Base-by-base conservation (phyloP, 2,797 vertebrate genomes). In the Varecia variegata region DNA sequence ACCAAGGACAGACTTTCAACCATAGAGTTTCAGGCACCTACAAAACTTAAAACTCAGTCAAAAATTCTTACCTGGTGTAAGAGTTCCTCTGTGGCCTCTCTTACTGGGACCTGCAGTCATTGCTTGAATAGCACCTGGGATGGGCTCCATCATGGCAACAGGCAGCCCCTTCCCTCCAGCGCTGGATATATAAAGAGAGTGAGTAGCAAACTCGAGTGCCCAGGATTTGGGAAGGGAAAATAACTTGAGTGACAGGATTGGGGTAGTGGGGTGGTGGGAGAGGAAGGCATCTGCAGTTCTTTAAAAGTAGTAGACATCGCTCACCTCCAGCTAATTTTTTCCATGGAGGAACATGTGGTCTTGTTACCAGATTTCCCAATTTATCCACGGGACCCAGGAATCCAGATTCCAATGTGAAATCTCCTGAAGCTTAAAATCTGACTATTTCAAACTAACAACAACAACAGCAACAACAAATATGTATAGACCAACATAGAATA, bases 381-480 rank as follows among this genome's bases (percentile, higher is more conserved):
- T 93, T 84, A 67, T 32, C 6, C 45, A n/a, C 5, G 17, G 27
- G 11, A 14, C 58, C 9, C n/a, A 45, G 32, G 60, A 71, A 76
- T 80, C 27, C 83, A 60, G 25, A n/a, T 74, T 88, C 15, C 93
- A 56, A 32, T n/a, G 45, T 45, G 52, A 71, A 82, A 79, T 88
- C 10, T 82, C 11, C 23, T 30, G 4, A 62, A 88, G 11, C 84
- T 95, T 79, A 77, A 92, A 90, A 82, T 93, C 30, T 67, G 38
- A 32, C 20, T 73, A 67, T 71, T 50, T 93, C 30, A 90, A 84
- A 90, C 13, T 35, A 45, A 93, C 93, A 73, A 35, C 43, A 67
- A 60, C 68, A 54, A 21, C 4, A 86, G 79, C 76, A 84, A 32
- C 23, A 68, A 76, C 56, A 88, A 35, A 35, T 54, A 56, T 50